Evolutionary conservation across 2,113 vertebrate genomes (phyloP).

Genomic region (Sebastes schlegelii): DNA sequence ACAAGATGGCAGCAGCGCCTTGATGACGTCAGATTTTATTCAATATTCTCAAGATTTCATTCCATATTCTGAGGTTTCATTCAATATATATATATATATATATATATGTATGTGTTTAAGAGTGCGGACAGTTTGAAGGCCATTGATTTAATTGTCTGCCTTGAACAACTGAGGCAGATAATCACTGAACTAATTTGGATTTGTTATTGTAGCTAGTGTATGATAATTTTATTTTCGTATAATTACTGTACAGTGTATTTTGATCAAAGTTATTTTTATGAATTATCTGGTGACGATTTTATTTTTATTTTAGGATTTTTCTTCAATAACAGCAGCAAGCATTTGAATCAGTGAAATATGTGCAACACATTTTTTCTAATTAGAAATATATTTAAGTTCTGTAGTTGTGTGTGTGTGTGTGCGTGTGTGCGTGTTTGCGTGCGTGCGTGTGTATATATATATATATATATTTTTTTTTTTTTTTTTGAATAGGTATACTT

Average conservation of each 20-base stretch:
- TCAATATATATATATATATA: background rate
- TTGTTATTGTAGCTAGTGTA: conserved; percentile 65
- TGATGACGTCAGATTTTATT: too few species aligned
- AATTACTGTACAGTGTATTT: conserved; percentile 70
- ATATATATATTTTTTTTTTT: background rate
- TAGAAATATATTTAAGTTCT: conserved; percentile 37
- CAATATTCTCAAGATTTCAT: too few species aligned
- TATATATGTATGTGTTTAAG: too few species aligned
- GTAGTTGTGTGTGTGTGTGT: conserved; percentile 8
- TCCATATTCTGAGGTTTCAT: too few species aligned
- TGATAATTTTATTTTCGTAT: conserved; percentile 77
- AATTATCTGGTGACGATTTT: conserved; percentile 72
- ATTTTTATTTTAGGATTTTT: conserved; percentile 55
- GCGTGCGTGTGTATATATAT: conserved; percentile 5
- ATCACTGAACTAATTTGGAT: conserved; percentile 42
- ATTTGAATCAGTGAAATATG: conserved; percentile 68
- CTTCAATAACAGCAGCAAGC: conserved; percentile 50
- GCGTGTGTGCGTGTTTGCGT: background rate
- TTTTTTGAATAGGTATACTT: conserved; percentile 4
- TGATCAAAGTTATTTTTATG: conserved; percentile 80
- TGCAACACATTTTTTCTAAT: conserved; percentile 70
- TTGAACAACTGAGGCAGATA: conserved; percentile 42
- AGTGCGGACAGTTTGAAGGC: conserved; percentile 7
- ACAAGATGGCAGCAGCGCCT: too few species aligned
- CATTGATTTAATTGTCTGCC: conserved; percentile 24